Evolutionary conservation across 2,797 vertebrate species (phyloP).

Genomic region (Alfaro cultratus): DNA sequence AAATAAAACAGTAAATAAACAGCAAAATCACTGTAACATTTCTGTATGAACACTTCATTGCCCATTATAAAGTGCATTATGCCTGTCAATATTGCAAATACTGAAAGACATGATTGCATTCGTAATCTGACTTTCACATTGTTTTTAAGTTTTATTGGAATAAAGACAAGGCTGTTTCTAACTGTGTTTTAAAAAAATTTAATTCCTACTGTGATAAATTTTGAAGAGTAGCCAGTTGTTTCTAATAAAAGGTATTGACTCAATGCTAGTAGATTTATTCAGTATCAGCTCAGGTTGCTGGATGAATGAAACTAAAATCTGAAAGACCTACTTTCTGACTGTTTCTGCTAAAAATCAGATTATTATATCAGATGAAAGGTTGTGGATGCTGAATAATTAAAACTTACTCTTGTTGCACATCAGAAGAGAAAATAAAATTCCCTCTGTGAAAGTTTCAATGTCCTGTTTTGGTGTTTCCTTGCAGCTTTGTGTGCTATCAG

Average conservation of each 20-base stretch:
- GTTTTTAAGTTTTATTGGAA: neutral
- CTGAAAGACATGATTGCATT: neutral
- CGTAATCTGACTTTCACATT: neutral
- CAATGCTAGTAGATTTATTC: neutral
- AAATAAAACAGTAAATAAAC: neutral
- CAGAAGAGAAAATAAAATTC: neutral
- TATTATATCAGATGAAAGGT: neutral
- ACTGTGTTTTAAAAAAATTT: neutral
- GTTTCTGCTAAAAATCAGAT: neutral
- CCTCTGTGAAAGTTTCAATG: neutral
- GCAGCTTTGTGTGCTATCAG: conserved; percentile 94
- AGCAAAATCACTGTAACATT: neutral
- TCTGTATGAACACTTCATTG: neutral
- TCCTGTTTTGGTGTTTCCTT: conserved; percentile 14
- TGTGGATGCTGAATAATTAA: neutral
- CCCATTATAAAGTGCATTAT: neutral
- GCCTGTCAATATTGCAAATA: neutral
- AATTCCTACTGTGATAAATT: neutral
- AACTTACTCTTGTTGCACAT: neutral
- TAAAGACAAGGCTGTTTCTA: neutral
- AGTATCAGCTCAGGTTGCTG: neutral
- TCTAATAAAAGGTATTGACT: neutral
- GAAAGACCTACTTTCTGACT: neutral
- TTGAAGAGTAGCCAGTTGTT: neutral
- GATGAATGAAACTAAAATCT: neutral